Conservation (phyloP, 1,140 invertebrate genomes). For the Tetraneura akinire region DNA sequence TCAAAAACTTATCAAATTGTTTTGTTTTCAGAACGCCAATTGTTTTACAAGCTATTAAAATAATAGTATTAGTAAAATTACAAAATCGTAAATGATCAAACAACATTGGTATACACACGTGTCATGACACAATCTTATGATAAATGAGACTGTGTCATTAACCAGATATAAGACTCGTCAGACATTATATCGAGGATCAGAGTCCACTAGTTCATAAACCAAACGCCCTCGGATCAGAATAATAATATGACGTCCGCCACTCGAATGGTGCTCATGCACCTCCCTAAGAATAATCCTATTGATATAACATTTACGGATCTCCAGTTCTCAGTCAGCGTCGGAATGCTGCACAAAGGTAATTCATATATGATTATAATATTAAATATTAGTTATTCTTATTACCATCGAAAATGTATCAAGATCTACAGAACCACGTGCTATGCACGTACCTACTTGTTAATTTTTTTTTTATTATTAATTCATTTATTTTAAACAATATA, state of each 20-base stretch:
- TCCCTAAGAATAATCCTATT: conserved; percentile 52
- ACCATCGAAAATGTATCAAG: no score
- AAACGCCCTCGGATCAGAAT: not conserved
- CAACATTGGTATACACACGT: no score
- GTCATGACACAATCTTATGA: not conserved
- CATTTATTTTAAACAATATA: no score
- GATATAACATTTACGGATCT: conserved; percentile 52
- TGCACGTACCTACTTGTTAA: no score
- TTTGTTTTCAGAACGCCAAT: not conserved
- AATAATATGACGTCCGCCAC: conserved; percentile 2
- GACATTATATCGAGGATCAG: not conserved
- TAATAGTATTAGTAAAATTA: no score
- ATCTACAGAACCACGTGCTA: no score
- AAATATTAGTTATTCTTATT: no score
- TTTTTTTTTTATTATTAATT: no score
- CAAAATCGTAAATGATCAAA: no score
- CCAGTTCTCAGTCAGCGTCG: conserved; percentile 37
- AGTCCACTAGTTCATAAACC: not conserved
- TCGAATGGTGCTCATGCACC: conserved; percentile 51
- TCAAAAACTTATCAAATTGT: not conserved
- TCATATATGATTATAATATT: no score
- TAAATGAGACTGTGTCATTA: not conserved
- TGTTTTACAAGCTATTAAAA: no score
- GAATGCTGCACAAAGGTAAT: conserved; percentile 51
- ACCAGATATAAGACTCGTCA: not conserved